Evolutionary conservation across 2,113 vertebrate genomes (phyloP).

Genomic region (Pithys albifrons): DNA sequence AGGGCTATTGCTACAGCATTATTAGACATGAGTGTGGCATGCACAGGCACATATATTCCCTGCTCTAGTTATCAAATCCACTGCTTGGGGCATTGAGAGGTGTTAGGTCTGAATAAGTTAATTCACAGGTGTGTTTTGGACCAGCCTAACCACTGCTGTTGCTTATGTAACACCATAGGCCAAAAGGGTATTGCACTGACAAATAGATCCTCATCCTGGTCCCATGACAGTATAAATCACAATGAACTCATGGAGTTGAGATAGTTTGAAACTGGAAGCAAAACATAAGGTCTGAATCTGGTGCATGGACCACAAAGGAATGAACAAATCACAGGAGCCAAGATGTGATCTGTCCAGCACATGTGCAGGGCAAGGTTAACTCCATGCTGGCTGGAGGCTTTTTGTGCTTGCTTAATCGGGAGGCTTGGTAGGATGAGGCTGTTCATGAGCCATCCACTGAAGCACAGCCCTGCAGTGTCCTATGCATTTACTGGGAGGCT

Average conservation of each 20-base stretch:
- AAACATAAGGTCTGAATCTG: not conserved
- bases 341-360: not conserved
- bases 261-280: not conserved
- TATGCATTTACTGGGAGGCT: not conserved
- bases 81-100: not conserved
- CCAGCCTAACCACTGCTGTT: not conserved
- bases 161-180: not conserved
- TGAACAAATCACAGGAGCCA: not conserved
- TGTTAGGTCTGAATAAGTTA: not conserved
- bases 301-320: not conserved
- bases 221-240: not conserved
- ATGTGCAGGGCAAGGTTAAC: not conserved
- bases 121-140: not conserved
- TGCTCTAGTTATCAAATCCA: not conserved
- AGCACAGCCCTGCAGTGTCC: not conserved
- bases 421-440: not conserved
- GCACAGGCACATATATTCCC: not conserved
- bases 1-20: not conserved
- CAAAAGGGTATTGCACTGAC: not conserved
- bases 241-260: not conserved
- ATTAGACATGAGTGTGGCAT: not conserved
- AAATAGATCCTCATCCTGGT: not conserved
- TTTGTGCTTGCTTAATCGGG: not conserved
- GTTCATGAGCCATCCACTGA: fast-evolving
- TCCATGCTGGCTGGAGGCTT: not conserved